These are phyloP conservation scores for Harpagoxenus sublaevis DNA, from an alignment of 2,888 invertebrate genomes.

Conservation along the genomic window DNA sequence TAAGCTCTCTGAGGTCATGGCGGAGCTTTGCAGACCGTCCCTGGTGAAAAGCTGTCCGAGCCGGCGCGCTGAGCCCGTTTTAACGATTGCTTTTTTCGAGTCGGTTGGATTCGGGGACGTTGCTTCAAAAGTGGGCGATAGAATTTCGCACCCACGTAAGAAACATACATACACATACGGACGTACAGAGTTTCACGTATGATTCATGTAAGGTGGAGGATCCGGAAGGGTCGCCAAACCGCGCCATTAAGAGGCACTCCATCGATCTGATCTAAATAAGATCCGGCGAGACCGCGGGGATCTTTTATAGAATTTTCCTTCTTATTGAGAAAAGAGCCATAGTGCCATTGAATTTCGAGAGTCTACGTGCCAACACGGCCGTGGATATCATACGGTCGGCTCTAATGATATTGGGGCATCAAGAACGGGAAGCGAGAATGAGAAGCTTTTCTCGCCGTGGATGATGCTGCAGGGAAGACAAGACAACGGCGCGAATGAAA, in stretches of 20 bases:
- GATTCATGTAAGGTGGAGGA: background rate
- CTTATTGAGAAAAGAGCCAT: background rate
- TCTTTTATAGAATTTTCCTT: slow-evolving; percentile 59
- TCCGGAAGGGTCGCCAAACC: slow-evolving; percentile 53
- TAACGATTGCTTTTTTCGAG: slow-evolving; percentile 70
- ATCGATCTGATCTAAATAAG: slow-evolving; percentile 66
- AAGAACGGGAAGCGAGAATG: slow-evolving; percentile 12
- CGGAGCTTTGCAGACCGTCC: slow-evolving; percentile 65
- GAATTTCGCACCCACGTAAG: slow-evolving; percentile 35
- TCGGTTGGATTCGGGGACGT: slow-evolving; percentile 58
- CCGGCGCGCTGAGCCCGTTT: slow-evolving; percentile 67
- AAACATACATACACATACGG: slow-evolving; percentile 28
- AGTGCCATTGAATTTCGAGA: slow-evolving; percentile 41
- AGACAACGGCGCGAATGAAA: slow-evolving; percentile 8
- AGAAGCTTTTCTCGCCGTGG: slow-evolving; percentile 23
- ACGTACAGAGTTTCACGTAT: background rate
- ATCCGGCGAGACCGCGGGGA: slow-evolving; percentile 35
- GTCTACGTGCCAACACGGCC: slow-evolving; percentile 49
- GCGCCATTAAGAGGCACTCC: slow-evolving; percentile 55
- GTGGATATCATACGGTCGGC: slow-evolving; percentile 59
- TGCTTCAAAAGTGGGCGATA: slow-evolving; percentile 69
- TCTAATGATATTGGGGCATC: slow-evolving; percentile 62
- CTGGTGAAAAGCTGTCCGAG: slow-evolving; percentile 64
- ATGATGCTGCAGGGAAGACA: slow-evolving; percentile 9
- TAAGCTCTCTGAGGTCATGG: slow-evolving; percentile 57